Conservation (phyloP, 92 coral and sea anemone genomes). For the Zoanthus gigantus region DNA sequence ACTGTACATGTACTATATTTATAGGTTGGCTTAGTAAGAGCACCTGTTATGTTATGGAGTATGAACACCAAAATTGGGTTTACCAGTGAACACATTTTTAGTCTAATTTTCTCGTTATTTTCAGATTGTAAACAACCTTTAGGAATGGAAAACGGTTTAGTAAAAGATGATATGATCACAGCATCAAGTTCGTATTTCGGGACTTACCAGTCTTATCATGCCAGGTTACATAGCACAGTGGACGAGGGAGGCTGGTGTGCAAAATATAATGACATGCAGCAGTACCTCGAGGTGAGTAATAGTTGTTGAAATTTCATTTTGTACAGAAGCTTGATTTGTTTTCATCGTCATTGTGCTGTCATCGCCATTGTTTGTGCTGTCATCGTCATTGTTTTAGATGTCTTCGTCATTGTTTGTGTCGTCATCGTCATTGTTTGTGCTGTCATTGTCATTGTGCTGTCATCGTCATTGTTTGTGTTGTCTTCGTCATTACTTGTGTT, state of each 20-base stretch:
- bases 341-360: not conserved
- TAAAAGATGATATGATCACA: conserved; percentile 19
- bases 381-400: not conserved
- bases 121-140: conserved; percentile 30
- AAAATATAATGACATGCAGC: conserved; percentile 7
- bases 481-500: too few relatives aligned
- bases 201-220: conserved; percentile 30
- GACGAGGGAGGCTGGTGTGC: conserved; percentile 49
- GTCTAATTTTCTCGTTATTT: not conserved
- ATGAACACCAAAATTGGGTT: too few relatives aligned
- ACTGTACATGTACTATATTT: too few relatives aligned
- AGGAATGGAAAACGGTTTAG: not conserved
- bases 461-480: too few relatives aligned
- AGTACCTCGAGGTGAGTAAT: conserved; percentile 33
- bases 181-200: conserved; percentile 29
- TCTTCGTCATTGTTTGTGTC: too few relatives aligned
- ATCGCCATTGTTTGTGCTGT: not conserved
- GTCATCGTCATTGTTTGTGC: too few relatives aligned
- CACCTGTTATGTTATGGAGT: too few relatives aligned
- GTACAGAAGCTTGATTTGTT: not conserved
- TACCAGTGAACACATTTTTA: too few relatives aligned
- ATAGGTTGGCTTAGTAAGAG: too few relatives aligned
- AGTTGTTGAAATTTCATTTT: not conserved
- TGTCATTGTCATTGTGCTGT: too few relatives aligned
- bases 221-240: conserved; percentile 18